A percentile compares a stretch with the other conserved stretches of the same genome.
phyloP scores from a whole-genome alignment of 1,140 invertebrate species.

The Drosophila pallidifrons region DNA sequence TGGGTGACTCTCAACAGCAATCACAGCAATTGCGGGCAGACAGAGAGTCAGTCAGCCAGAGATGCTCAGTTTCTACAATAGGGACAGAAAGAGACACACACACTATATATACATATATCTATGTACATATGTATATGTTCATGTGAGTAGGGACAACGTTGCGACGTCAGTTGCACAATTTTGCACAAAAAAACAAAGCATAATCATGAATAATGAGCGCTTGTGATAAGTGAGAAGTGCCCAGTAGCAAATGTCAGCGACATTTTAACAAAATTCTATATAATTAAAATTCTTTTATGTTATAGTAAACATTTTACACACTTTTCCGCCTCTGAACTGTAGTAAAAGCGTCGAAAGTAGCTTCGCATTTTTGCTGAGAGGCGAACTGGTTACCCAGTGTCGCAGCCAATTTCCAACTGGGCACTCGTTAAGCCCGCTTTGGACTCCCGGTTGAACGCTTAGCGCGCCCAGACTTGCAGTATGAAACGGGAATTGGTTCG shows the following conservation, averaged over 20 bases:
- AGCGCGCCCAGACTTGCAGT: slow-evolving; percentile 57
- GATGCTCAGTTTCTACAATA: slow-evolving; percentile 16
- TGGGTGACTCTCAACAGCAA: slow-evolving; percentile 44
- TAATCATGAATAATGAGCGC: slow-evolving; percentile 84
- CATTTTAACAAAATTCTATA: not conserved
- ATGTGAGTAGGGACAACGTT: slow-evolving; percentile 49
- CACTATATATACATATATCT: too few relatives aligned
- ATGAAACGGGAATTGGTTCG: slow-evolving; percentile 71
- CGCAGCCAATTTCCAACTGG: slow-evolving; percentile 63
- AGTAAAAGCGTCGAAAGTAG: not conserved
- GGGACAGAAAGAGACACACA: slow-evolving; percentile 17
- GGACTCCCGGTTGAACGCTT: slow-evolving; percentile 60
- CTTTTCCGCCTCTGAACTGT: not conserved
- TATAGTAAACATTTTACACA: not conserved
- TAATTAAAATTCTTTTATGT: not conserved
- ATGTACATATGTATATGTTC: too few relatives aligned
- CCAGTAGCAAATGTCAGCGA: slow-evolving; percentile 63
- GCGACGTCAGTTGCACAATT: slow-evolving; percentile 79
- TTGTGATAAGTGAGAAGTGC: slow-evolving; percentile 79
- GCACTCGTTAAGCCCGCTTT: slow-evolving; percentile 59
- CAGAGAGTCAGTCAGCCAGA: slow-evolving; percentile 11
- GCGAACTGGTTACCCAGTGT: slow-evolving; percentile 37
- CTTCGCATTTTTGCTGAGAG: too few relatives aligned
- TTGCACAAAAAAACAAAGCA: slow-evolving; percentile 83
- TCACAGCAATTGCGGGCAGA: slow-evolving; percentile 63